Evolutionary conservation across 2,888 invertebrate species (phyloP).

Genomic region (Diaphora mendica): DNA sequence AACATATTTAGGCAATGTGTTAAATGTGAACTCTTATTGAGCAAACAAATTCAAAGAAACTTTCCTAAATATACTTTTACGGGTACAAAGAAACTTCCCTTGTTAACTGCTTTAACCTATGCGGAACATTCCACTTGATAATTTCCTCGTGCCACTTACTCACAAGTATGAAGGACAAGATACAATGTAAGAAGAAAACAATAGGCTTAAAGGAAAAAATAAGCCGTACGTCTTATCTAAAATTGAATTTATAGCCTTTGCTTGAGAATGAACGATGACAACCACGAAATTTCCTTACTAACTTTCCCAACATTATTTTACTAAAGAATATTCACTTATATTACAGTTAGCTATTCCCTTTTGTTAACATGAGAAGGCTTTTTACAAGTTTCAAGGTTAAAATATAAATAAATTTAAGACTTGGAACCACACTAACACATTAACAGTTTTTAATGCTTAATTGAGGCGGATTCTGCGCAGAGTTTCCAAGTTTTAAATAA

Average conservation of each 20-base stretch:
- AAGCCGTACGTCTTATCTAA: slow-evolving; percentile 13
- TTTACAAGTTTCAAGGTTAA: slow-evolving; percentile 44
- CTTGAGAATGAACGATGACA: slow-evolving; percentile 35
- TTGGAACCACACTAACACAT: slow-evolving; percentile 26
- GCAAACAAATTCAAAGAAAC: not conserved
- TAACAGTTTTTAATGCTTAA: slow-evolving; percentile 47
- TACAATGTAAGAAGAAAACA: slow-evolving; percentile 13
- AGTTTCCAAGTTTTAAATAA: slow-evolving; percentile 39
- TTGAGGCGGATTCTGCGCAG: slow-evolving; percentile 29
- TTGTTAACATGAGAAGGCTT: slow-evolving; percentile 46
- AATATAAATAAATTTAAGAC: slow-evolving; percentile 47
- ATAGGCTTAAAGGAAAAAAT: slow-evolving; percentile 15
- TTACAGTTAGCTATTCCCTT: slow-evolving; percentile 31
- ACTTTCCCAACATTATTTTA: slow-evolving; percentile 37
- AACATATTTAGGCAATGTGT: not conserved
- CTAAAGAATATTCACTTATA: slow-evolving; percentile 26
- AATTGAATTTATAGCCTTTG: slow-evolving; percentile 29
- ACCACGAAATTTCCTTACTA: slow-evolving; percentile 35
- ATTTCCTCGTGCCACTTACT: not conserved
- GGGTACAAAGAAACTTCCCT: slow-evolving; percentile 3
- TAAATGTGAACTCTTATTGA: not conserved
- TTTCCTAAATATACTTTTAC: not conserved
- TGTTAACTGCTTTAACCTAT: slow-evolving; percentile 5
- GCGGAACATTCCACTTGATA: slow-evolving; percentile 4
- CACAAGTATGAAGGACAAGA: slow-evolving; percentile 1